phyloP scores from a whole-genome alignment of 2,797 vertebrate genomes.

The Moxostoma hubbsi region DNA sequence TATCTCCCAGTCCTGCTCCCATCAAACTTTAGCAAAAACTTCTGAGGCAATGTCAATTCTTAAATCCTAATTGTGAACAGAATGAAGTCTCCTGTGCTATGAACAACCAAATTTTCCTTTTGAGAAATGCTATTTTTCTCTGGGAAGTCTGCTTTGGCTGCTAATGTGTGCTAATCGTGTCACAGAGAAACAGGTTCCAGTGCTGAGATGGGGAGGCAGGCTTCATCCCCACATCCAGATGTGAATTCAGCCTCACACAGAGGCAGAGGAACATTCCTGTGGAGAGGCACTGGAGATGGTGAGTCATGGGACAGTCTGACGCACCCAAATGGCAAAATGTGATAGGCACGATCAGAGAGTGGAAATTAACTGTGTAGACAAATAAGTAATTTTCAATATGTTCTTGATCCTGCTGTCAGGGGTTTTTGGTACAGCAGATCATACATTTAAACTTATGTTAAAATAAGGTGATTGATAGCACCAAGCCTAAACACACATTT shows the following conservation, averaged over 20 bases:
- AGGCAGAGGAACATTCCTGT: slow-evolving; percentile 64
- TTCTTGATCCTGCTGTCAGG: slow-evolving; percentile 27
- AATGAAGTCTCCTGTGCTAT: not conserved
- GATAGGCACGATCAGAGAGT: slow-evolving; percentile 49
- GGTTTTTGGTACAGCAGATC: slow-evolving; percentile 39
- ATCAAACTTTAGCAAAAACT: too few relatives aligned
- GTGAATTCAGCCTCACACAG: slow-evolving; percentile 61
- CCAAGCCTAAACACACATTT: slow-evolving; percentile 13
- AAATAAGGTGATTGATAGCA: slow-evolving; percentile 35
- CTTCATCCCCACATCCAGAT: slow-evolving; percentile 58
- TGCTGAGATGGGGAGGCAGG: slow-evolving; percentile 40
- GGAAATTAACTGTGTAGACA: slow-evolving; percentile 44
- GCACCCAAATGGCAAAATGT: slow-evolving; percentile 52
- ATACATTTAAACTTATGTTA: slow-evolving; percentile 37
- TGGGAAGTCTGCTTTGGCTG: not conserved
- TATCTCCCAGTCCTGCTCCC: too few relatives aligned
- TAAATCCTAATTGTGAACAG: not conserved
- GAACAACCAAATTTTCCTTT: not conserved
- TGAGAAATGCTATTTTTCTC: not conserved
- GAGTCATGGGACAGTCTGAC: slow-evolving; percentile 60
- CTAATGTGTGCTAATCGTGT: slow-evolving; percentile 21
- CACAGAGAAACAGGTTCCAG: slow-evolving; percentile 32
- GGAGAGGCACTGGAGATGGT: slow-evolving; percentile 62
- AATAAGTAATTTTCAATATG: slow-evolving; percentile 43
- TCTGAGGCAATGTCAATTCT: too few relatives aligned